Base-by-base conservation (phyloP, 2,888 invertebrate genomes). In the Stomorhina lunata region DNA sequence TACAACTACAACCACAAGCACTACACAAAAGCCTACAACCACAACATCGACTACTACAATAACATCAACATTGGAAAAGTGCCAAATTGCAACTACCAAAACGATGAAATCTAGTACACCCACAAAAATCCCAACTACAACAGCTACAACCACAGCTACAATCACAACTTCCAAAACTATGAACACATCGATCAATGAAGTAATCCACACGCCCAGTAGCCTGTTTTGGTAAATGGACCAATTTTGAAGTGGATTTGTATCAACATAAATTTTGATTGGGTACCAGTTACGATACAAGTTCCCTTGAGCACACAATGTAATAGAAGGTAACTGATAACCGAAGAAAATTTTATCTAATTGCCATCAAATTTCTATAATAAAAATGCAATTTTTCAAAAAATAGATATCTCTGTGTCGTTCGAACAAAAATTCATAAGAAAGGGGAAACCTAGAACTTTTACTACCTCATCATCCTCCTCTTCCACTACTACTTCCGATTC, bases 181-280 rank as follows among this genome's bases (percentile, higher is more conserved):
- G 12, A 77, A 84, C 29, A 73, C 85, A 27, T 81, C 82, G 22
- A 85, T 83, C 27, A 82, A 85, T 40, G 81, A 80, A 80, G 7
- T 27, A 20, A 83, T 45, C 50, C 78, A 84, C 37, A 77, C 84
- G 40, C 84, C 86, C 88, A 89, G 17, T 89, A 89, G 57, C 90
- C 91, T 2, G 91, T 90, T 1, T 88, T 93, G 0, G 92, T 93
- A 2, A 93, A 3, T 93, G 93, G 93, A 92, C 93, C 1, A 90
- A 90, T 17, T 91, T 91, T 32, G 90, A 92, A 15, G 85, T 84
- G 2, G 86, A 87, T 2, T 87, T 88, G 66, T 86, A 87, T 68
- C 85, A 87, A 81, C 84, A 86, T 63, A n/a, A 80, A 85, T 79
- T 81, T 89, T 0, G 90, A 90, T 63, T 91, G 91, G 91, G 85